Percentiles rank a stretch among this genome's conserved stretches.
Evolutionary conservation across 2,113 vertebrate species (phyloP).

Genomic region (Austrofundulus limnaeus): DNA sequence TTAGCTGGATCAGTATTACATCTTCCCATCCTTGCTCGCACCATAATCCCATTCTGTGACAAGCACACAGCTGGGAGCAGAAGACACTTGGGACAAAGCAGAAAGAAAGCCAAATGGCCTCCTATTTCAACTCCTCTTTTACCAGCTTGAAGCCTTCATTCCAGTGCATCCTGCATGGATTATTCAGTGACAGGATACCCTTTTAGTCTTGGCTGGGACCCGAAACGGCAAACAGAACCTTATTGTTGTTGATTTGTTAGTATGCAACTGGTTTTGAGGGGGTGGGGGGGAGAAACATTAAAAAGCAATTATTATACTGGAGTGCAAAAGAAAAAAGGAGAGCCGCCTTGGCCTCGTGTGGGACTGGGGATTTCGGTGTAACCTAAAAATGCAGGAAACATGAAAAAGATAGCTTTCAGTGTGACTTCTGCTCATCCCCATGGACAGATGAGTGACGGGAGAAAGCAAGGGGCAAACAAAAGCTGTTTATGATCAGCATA

Average conservation of each 20-base stretch:
- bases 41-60: conserved; percentile 56
- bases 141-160: conserved; percentile 63
- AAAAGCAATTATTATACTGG: conserved; percentile 82
- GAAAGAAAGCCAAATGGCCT: conserved; percentile 70
- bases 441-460: conserved; percentile 75
- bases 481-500: conserved; percentile 79
- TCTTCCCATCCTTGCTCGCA: conserved; percentile 50
- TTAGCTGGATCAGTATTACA: conserved; percentile 48
- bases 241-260: conserved; percentile 76
- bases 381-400: conserved; percentile 70
- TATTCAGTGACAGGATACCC: conserved; percentile 73
- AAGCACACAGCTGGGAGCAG: conserved; percentile 59
- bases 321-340: conserved; percentile 52
- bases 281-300: conserved; percentile 79
- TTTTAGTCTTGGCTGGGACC: conserved; percentile 68
- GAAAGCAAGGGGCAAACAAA: conserved; percentile 74
- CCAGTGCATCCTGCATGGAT: conserved; percentile 65
- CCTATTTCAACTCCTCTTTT: conserved; percentile 63
- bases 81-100: conserved; percentile 66
- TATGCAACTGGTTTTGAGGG: conserved; percentile 66
- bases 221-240: conserved; percentile 56
- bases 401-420: conserved; percentile 78
- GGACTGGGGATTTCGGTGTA: conserved; percentile 52
- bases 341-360: conserved; percentile 56
- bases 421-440: conserved; percentile 65